phyloP scores from a whole-genome alignment of 2,113 vertebrate genomes.

The Pseudopodoces humilis region DNA sequence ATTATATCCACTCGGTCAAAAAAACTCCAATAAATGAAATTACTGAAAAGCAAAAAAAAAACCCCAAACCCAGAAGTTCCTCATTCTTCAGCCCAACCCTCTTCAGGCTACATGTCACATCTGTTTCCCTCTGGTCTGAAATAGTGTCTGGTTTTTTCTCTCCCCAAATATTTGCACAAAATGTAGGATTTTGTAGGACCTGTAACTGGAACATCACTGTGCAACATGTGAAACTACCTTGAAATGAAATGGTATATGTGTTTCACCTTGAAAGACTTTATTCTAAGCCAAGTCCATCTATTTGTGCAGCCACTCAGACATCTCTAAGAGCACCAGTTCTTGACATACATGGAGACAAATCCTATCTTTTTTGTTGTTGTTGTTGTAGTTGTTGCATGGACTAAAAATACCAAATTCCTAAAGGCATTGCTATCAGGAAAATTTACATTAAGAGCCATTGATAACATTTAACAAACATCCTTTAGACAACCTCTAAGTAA shows the following conservation, averaged over 20 bases:
- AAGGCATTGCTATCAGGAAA: neutral
- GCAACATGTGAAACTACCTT: neutral
- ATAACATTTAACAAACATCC: neutral
- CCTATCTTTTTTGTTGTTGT: neutral
- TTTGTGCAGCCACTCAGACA: neutral
- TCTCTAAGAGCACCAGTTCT: neutral
- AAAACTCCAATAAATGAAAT: neutral
- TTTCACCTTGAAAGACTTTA: neutral
- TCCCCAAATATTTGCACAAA: neutral
- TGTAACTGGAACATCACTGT: neutral
- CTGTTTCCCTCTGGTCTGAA: neutral
- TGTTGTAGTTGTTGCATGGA: neutral
- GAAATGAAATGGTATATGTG: neutral
- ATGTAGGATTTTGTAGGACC: neutral
- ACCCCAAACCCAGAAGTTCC: neutral
- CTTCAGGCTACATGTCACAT: accelerated
- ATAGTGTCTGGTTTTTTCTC: neutral
- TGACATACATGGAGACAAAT: neutral
- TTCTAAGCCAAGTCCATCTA: neutral
- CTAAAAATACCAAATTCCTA: neutral
- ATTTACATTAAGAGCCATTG: accelerated
- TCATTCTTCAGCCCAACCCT: neutral
- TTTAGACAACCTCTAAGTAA: neutral
- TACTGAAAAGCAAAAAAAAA: neutral
- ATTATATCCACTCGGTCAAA: neutral